Conservation (phyloP, 2,888 invertebrate species). For the Mesoligia furuncula region DNA sequence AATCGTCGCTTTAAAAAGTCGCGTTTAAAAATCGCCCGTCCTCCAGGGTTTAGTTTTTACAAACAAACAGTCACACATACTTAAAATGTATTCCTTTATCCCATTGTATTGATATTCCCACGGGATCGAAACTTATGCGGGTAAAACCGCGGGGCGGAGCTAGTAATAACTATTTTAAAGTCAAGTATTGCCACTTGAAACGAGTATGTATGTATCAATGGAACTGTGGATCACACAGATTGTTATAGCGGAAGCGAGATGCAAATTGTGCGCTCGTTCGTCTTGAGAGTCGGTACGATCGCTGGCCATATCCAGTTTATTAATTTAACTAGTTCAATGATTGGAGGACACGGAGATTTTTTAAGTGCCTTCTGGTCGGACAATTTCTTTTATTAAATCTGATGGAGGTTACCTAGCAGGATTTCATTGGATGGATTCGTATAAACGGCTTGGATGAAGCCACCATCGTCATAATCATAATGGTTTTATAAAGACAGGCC, state of each 20-base stretch:
- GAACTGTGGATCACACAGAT: slow-evolving; percentile 36
- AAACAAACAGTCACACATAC: too few relatives aligned
- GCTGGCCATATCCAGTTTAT: slow-evolving; percentile 41
- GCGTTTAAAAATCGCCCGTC: too few relatives aligned
- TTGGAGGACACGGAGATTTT: slow-evolving; percentile 4
- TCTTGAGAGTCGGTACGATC: slow-evolving; percentile 24
- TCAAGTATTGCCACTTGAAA: slow-evolving; percentile 1
- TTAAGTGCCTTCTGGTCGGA: slow-evolving; percentile 20
- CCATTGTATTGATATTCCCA: too few relatives aligned
- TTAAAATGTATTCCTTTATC: too few relatives aligned
- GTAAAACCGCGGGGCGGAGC: too few relatives aligned
- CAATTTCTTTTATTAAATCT: background rate
- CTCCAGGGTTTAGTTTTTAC: too few relatives aligned
- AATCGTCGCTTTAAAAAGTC: too few relatives aligned
- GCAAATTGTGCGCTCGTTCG: slow-evolving; percentile 51
- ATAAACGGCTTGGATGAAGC: background rate
- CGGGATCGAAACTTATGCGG: too few relatives aligned
- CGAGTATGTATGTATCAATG: slow-evolving; percentile 30
- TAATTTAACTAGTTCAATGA: slow-evolving; percentile 33
- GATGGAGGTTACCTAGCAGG: background rate
- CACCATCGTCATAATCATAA: background rate
- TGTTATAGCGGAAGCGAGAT: slow-evolving; percentile 44
- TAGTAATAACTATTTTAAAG: background rate
- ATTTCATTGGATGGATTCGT: background rate
- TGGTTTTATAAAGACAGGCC: background rate